Evolutionary conservation across 2,113 vertebrate species (phyloP).

Genomic region (Mystacornis crossleyi): DNA sequence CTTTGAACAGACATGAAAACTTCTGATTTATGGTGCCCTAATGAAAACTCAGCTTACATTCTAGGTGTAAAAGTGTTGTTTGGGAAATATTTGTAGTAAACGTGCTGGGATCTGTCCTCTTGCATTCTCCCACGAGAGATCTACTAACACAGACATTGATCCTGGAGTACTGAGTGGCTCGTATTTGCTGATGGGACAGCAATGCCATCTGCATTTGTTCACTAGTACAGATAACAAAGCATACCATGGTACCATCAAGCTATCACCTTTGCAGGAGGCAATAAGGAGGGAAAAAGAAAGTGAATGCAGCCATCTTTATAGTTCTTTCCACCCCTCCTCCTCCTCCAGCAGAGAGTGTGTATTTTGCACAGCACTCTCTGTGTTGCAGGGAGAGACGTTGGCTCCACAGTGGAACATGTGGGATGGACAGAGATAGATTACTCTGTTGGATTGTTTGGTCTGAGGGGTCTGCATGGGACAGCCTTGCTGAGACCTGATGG

Average conservation of each 20-base stretch:
- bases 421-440: neutral
- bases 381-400: fast-evolving
- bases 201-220: neutral
- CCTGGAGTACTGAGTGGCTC: neutral
- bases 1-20: neutral
- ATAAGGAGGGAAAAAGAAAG: neutral
- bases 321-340: neutral
- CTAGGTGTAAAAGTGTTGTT: neutral
- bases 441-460: neutral
- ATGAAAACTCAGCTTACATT: neutral
- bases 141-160: neutral
- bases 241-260: neutral
- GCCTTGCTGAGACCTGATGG: neutral
- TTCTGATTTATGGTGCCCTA: neutral
- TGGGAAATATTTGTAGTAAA: neutral
- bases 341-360: neutral
- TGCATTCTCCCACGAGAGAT: neutral
- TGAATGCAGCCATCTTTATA: neutral
- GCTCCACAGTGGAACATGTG: neutral
- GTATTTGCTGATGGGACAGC: neutral
- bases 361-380: neutral
- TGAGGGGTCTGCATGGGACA: neutral
- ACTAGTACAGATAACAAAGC: neutral
- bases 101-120: neutral
- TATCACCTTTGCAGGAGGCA: neutral